phyloP scores from a whole-genome alignment of 1,140 invertebrate genomes.

The Druon quercuslanigerum region DNA sequence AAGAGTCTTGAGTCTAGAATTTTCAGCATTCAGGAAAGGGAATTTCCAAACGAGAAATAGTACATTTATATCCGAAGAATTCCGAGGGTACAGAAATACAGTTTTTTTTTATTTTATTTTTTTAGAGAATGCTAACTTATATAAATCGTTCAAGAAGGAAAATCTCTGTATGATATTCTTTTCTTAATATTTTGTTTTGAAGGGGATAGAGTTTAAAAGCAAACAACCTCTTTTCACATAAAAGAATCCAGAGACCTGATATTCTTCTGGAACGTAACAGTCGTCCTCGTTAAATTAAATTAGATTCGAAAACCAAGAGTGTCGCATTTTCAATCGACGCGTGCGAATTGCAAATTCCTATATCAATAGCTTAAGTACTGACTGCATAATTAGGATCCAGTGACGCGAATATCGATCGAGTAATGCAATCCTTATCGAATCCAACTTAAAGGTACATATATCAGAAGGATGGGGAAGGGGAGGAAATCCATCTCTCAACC shows the following conservation, averaged over 20 bases:
- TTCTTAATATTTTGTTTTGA: no score
- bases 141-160: no score
- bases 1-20: neutral
- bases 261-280: neutral
- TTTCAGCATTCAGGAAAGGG: neutral
- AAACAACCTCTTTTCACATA: neutral
- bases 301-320: conserved; percentile 11
- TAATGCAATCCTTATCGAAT: conserved; percentile 10
- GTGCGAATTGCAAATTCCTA: conserved; percentile 21
- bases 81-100: no score
- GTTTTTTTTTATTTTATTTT: no score
- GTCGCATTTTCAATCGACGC: conserved; percentile 15
- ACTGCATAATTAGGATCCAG: conserved; percentile 1
- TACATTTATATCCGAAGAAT: no score
- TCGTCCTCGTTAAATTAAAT: conserved; percentile 4
- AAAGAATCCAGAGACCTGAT: neutral
- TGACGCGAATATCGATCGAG: conserved; percentile 17
- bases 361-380: conserved; percentile 5
- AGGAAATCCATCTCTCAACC: neutral
- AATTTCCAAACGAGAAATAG: no score
- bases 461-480: neutral
- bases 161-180: no score
- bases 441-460: neutral
- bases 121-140: no score
- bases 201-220: no score